Base-by-base conservation (phyloP, 2,113 vertebrate genomes). In the Vulpes vulpes region DNA sequence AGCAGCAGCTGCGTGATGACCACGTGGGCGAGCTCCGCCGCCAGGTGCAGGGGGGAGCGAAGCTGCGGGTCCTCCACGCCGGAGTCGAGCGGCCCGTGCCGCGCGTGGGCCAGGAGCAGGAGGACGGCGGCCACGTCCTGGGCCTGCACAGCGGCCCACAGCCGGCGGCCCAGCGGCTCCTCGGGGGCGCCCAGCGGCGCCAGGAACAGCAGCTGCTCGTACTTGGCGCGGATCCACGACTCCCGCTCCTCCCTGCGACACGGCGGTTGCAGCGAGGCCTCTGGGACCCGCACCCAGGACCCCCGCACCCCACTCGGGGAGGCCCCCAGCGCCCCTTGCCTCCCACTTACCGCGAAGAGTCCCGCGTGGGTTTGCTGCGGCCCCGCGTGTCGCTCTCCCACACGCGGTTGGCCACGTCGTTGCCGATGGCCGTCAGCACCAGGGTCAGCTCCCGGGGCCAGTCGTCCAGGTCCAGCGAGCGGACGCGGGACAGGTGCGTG, bases 1-100 rank as follows among this genome's bases (percentile, higher is more conserved):
- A 99, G 96, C 85, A 99, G 99, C 97, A 99, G 99, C 97, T 99
- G 99, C 20, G 99, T 99, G 99, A 99, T 99, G 89, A 99, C 99
- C 0, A 99, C 99, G 1, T 99, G 99, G 32, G 99, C 99, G 93
- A 99, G 99, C 96, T 99, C 99, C 14, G 99, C 99, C 16, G 99
- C 99, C 30, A 99, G 97, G 67, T 99, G 99, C 94, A 99, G 99
- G 12, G 99, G 99, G 2, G 99, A 99, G 91, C 99, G 99, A 82
- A 98, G 89, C 32, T 97, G 98, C 20, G 98, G 2, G 93, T 99
- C 98, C 0, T 92, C 98, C 3, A 97, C 98, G 76, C 99, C 99
- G 98, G 99, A 99, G 60, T 98, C 97, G 0, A 98, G 97, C 95
- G 99, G 99, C 4, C 99, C 99, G 99, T 99, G 99, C 94, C 99